Evolutionary conservation across 2,888 invertebrate species (phyloP).

Genomic region (Dione juno): DNA sequence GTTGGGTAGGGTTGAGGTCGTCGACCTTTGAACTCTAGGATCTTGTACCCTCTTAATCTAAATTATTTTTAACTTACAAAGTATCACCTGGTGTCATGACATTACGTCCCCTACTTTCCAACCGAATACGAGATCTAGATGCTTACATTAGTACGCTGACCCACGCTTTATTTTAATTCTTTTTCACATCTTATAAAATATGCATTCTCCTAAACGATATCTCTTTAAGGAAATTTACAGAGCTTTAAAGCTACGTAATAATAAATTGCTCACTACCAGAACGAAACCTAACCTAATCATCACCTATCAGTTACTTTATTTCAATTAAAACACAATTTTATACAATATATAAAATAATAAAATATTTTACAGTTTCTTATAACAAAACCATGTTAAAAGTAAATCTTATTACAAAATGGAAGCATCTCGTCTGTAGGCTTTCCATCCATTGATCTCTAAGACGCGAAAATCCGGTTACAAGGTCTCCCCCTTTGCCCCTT

Average conservation of each 20-base stretch:
- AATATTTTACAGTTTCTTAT: background rate
- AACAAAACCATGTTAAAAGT: conserved; percentile 1
- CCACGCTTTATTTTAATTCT: too few species aligned
- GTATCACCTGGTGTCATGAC: too few species aligned
- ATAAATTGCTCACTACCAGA: too few species aligned
- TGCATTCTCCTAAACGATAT: too few species aligned
- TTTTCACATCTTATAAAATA: too few species aligned
- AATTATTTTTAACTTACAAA: too few species aligned
- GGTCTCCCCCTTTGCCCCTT: conserved; percentile 16
- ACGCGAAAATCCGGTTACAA: conserved; percentile 25
- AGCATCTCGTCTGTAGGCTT: background rate
- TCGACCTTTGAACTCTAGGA: conserved; percentile 46
- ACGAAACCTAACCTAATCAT: too few species aligned
- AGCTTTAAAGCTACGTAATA: too few species aligned
- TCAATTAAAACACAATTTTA: background rate
- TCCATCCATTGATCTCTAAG: conserved; percentile 39
- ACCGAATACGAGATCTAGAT: too few species aligned
- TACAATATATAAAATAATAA: background rate
- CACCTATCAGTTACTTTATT: background rate
- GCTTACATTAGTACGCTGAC: too few species aligned
- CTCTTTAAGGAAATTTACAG: too few species aligned
- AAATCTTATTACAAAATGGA: conserved; percentile 12
- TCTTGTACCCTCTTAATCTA: background rate
- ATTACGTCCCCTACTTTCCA: too few species aligned
- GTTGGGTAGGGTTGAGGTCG: conserved; percentile 46